Percentiles rank a stretch among this genome's conserved stretches.
phyloP scores from a whole-genome alignment of 2,888 invertebrate species.

The Drosophila borealis region DNA sequence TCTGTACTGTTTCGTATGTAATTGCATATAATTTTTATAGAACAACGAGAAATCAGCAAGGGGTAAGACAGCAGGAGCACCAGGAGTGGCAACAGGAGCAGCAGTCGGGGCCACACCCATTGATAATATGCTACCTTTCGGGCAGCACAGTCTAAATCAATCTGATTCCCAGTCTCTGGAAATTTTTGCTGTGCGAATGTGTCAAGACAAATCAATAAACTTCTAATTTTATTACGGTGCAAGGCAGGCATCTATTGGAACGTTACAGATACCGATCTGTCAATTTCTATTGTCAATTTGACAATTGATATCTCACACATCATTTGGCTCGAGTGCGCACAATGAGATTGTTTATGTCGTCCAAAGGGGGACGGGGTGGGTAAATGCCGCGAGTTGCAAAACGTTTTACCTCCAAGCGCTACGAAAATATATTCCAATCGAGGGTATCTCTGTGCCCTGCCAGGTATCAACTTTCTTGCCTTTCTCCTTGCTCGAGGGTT shows the following conservation, averaged over 20 bases:
- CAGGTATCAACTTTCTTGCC: slow-evolving; percentile 61
- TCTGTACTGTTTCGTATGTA: slow-evolving; percentile 39
- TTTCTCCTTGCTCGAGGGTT: slow-evolving; percentile 37
- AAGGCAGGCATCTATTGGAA: slow-evolving; percentile 19
- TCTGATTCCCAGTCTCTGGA: slow-evolving; percentile 33
- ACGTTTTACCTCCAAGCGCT: slow-evolving; percentile 22
- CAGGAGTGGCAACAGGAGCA: slow-evolving; percentile 27
- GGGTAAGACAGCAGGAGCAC: slow-evolving; percentile 53
- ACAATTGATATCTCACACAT: slow-evolving; percentile 82
- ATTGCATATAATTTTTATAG: slow-evolving; percentile 78
- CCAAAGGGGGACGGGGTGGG: slow-evolving; percentile 62
- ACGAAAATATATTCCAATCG: slow-evolving; percentile 20
- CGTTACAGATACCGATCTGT: slow-evolving; percentile 69
- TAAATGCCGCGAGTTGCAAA: slow-evolving; percentile 29
- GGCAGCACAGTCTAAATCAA: slow-evolving; percentile 48
- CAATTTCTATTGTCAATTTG: slow-evolving; percentile 80
- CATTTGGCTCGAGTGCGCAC: slow-evolving; percentile 79
- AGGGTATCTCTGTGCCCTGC: slow-evolving; percentile 11
- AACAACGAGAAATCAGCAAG: slow-evolving; percentile 67
- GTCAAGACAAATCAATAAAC: slow-evolving; percentile 84
- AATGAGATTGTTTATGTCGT: slow-evolving; percentile 83
- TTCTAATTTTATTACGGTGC: slow-evolving; percentile 81
- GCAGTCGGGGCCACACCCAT: slow-evolving; percentile 57
- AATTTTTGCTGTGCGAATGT: slow-evolving; percentile 59
- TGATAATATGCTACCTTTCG: slow-evolving; percentile 50